Base-by-base conservation (phyloP, 1,140 invertebrate species). In the Drosophila varians region DNA sequence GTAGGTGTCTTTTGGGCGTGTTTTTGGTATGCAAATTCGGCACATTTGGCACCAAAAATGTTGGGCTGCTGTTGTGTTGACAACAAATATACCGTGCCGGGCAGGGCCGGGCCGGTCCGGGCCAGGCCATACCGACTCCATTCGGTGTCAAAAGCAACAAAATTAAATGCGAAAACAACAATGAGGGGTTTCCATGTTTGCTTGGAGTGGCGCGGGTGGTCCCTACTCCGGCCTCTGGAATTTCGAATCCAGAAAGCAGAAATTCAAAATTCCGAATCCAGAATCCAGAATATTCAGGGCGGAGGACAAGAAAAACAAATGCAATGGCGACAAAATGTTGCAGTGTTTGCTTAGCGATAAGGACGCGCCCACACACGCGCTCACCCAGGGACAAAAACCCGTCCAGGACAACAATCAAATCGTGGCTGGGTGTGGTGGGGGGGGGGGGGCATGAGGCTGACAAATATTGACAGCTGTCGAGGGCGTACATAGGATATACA, bases 81-180 rank as follows among this genome's bases (percentile, higher is more conserved):
- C 65, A 79, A 54, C 60, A 57, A 77, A 56, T 40, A 57, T 40
- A 68, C 25, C 69, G 23, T 21, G 11, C 1, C 34, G 2, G n/a
- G 11, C 9, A 2, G 23, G 28, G 11, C 1, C 34, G 2, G n/a
- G 11, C 9, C 28, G 2, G 28, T 1, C 28, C 28, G 2, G 28
- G 28, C 14, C 36, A 56, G 56, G 23, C 68, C 51, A 52, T 60
- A 58, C 51, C 65, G 75, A 66, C 66, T 64, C 74, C 82, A 82
- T 87, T 66, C 83, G 82, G 77, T 87, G 82, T 87, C 74, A 87
- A 87, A 82, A 82, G 83, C 83, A 87, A 87, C 82, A 87, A 87
- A 77, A 80, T 86, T 80, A 86, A 86, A 86, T 80, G 77, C 82
- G 76, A 87, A 74, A 77, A 87, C 58, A 86, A 86, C 40, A 58